A percentile compares a stretch with the other conserved stretches of the same genome.
Evolutionary conservation across 2,797 vertebrate genomes (phyloP).

Genomic region (Telmatherina bonti): DNA sequence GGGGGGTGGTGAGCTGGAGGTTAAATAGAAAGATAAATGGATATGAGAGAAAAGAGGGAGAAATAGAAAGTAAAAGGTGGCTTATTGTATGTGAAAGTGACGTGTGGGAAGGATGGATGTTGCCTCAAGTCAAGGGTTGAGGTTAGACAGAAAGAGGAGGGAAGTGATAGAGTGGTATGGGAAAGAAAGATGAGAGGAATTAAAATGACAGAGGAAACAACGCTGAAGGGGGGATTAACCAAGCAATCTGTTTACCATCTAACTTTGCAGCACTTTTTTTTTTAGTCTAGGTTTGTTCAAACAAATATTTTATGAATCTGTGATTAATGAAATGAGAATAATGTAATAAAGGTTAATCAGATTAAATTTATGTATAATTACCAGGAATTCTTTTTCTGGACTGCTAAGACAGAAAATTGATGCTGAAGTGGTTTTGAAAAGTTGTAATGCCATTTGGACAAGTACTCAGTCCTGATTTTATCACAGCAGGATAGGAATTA

Average conservation of each 20-base stretch:
- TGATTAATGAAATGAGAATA: conserved; percentile 8
- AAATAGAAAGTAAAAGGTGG: conserved; percentile 7
- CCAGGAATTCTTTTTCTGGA: neutral
- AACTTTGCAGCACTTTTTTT: conserved; percentile 39
- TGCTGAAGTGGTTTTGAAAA: neutral
- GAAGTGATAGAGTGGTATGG: conserved; percentile 33
- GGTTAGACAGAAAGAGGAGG: conserved; percentile 34
- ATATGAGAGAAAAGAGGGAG: neutral
- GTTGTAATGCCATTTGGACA: neutral
- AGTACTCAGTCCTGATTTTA: conserved; percentile 26
- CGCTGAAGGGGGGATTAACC: conserved; percentile 48
- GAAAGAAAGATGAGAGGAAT: conserved; percentile 47
- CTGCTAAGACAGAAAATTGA: neutral
- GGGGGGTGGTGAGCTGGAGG: conserved; percentile 15
- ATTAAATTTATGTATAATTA: conserved; percentile 8
- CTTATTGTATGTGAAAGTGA: conserved; percentile 34
- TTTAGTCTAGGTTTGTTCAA: conserved; percentile 26
- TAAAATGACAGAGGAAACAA: conserved; percentile 41
- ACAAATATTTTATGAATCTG: conserved; percentile 40
- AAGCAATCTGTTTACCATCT: conserved; percentile 39
- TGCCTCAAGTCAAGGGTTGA: conserved; percentile 38
- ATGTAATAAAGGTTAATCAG: conserved; percentile 1
- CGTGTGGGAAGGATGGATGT: conserved; percentile 29
- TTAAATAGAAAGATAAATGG: conserved; percentile 40
- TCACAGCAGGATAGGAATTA: conserved; percentile 39